These are phyloP conservation scores for Phataginus tricuspis DNA, from an alignment of 2,797 vertebrate genomes.

Conservation along the genomic window DNA sequence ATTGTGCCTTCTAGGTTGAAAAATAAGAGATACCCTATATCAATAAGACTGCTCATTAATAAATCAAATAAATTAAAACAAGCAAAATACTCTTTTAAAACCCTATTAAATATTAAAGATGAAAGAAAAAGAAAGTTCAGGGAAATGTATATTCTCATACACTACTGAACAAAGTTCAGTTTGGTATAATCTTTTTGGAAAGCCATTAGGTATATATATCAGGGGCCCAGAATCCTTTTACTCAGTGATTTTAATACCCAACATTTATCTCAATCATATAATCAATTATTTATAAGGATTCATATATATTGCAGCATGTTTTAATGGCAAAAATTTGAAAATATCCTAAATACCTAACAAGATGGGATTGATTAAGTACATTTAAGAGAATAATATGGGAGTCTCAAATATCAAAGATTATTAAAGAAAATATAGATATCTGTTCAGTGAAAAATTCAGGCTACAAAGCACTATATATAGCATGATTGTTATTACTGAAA, in stretches of 20 bases:
- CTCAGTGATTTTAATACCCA: background rate
- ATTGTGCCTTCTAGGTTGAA: conserved; percentile 23
- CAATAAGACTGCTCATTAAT: background rate
- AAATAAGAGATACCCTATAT: background rate
- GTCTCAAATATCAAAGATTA: background rate
- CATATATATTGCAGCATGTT: background rate
- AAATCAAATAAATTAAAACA: conserved; percentile 33
- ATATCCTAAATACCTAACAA: conserved; percentile 15
- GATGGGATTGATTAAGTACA: background rate
- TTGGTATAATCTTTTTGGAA: conserved; percentile 23
- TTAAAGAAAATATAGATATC: background rate
- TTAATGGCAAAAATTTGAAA: conserved; percentile 29
- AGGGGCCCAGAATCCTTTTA: conserved; percentile 4
- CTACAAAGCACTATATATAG: background rate
- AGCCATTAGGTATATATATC: background rate
- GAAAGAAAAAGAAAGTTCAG: conserved; percentile 44
- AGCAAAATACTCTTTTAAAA: conserved; percentile 9
- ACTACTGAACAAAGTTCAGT: background rate
- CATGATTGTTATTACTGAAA: background rate
- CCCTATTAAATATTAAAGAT: conserved; percentile 28
- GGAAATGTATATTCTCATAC: background rate
- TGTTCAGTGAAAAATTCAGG: background rate
- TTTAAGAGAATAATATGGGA: background rate
- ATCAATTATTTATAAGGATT: background rate
- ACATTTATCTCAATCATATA: background rate